Conservation (phyloP, 2,888 invertebrate genomes). For the Drepana falcataria region DNA sequence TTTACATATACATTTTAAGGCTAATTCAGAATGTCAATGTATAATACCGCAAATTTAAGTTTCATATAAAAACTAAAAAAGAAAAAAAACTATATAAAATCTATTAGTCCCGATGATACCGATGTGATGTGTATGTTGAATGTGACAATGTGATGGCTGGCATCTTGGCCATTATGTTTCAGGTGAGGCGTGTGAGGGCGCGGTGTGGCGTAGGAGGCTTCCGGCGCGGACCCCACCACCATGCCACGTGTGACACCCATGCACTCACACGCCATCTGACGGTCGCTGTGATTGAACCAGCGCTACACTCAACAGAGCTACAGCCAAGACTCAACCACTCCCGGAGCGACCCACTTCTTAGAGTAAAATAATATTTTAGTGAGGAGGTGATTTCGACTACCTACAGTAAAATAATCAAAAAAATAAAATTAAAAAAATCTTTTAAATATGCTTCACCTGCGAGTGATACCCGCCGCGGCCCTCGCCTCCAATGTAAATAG, state of each 20-base stretch:
- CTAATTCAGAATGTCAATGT: too few species aligned
- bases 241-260: slow-evolving; percentile 50
- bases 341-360: slow-evolving; percentile 33
- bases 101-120: too few species aligned
- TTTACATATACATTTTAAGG: too few species aligned
- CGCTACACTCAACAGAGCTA: slow-evolving; percentile 6
- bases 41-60: too few species aligned
- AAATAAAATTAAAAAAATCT: slow-evolving; percentile 37
- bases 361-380: slow-evolving; percentile 28
- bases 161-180: slow-evolving; percentile 25
- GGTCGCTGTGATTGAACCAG: not conserved
- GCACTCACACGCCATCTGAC: slow-evolving; percentile 13
- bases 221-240: slow-evolving; percentile 62
- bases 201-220: slow-evolving; percentile 59
- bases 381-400: slow-evolving; percentile 34
- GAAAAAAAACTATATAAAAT: too few species aligned
- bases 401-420: slow-evolving; percentile 21
- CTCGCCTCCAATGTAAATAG: slow-evolving; percentile 56
- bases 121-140: not conserved
- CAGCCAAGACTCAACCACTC: slow-evolving; percentile 21
- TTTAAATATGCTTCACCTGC: slow-evolving; percentile 54
- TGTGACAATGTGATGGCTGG: not conserved
- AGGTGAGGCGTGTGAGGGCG: slow-evolving; percentile 61
- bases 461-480: slow-evolving; percentile 40
- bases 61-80: too few species aligned